Base-by-base conservation (phyloP, 2,797 vertebrate species). In the Gorsachius magnificus region DNA sequence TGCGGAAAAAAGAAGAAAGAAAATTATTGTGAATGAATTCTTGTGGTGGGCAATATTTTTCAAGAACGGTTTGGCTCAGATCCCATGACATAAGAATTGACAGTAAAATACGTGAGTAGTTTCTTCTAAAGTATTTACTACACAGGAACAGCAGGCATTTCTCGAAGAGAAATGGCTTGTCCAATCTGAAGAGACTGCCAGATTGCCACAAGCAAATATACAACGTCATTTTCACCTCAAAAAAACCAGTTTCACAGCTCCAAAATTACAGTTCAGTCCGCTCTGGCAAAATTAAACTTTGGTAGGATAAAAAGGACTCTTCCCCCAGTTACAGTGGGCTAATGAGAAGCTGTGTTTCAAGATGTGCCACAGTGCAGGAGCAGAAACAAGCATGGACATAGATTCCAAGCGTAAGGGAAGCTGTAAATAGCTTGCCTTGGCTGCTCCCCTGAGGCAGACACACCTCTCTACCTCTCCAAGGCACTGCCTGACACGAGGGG, bases 41-140 rank as follows among this genome's bases (percentile, higher is more conserved):
- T 94, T 95, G 95, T 68, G 93, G 77, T 77, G 25, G 8, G 3
- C 77, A 83, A 53, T 50, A 75, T 94, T 93, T 96, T 94, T 95
- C 77, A 86, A 94, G 81, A 64, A 82, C 46, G 77, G 83, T 84
- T 93, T 97, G 91, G 83, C 88, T 80, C 25, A 74, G 69, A 64
- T 68, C 70, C 78, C 53, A 35, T 70, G 57, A 92, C 95, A 94
- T 46, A 80, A 83, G 71, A 94, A 90, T 63, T 82, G 90, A 93
- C 72, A 87, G 83, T 80, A 87, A 95, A 95, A 90, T 94, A 82
- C 8, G 5, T 95, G 85, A 94, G 80, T 64, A 90, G 79, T 87
- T 95, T 90, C 70, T 93, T 92, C 72, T 92, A 11, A 92, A 95
- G 81, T 68, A 87, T 85, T 91, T 87, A 54, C 71, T 95, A 65